Evolutionary conservation across 2,797 vertebrate genomes (phyloP), one percentile per base, ranked within the genome.

Genomic region (Lepidocolaptes lacrymiger): DNA sequence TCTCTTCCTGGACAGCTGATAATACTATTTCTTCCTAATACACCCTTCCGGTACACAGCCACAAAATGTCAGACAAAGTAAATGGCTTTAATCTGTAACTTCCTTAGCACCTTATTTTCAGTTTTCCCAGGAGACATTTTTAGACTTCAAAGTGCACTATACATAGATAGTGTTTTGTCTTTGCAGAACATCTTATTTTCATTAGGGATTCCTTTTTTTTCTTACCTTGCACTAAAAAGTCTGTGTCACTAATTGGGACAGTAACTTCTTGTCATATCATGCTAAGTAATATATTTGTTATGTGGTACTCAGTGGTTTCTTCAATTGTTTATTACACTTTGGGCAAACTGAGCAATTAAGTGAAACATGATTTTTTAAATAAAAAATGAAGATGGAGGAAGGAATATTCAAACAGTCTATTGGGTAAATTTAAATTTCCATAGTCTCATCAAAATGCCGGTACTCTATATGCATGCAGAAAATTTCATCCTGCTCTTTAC

Each of bases 81-180:
- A 95, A 91, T 83, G 76, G 63, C 79, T 96, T 95, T 91, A 79
- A 79, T 95, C 88, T 91, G 49, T 90, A 85, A 85, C 80, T 94
- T 92, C 79, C 79, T 95, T 96, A 89, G 73, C 76, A 78, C 39
- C 20, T 94, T 77, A 66, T 89, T 94, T 95, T 74, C 69, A 55
- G 24, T 89, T 85, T 95, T 94, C 88, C 74, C 79, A 46, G 77
- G 91, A 74, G 94, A 73, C 36, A 9, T 85, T 91, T 77, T 61
- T 82, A 86, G 81, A 48, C 71, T 96, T 96, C 83, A 92, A 89
- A 93, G 71, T 2, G 2, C 62, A 34, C 52, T 69, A 59, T 77
- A 56, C 27, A 75, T 63, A 88, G 81, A 78, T 84, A 48, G 24
- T 86, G 68, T 92, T 97, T 94, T 18, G 11, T 73, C 79, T 92